phyloP scores from a whole-genome alignment of 2,797 vertebrate species.

The Periophthalmus magnuspinnatus region DNA sequence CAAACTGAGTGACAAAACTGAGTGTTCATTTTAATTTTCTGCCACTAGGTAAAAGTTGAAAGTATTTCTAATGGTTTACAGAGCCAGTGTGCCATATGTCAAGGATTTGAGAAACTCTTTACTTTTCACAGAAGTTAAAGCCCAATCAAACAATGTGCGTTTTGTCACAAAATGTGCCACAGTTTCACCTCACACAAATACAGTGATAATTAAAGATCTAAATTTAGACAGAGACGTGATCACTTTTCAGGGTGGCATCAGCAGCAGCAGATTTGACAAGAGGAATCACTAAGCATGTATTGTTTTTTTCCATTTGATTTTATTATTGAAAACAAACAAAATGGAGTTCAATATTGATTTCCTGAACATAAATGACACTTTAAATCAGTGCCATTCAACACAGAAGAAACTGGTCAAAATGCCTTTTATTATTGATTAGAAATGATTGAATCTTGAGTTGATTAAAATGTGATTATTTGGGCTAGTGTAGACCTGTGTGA shows the following conservation, averaged over 20 bases:
- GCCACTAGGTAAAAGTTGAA: neutral
- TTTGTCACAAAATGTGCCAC: neutral
- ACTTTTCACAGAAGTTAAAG: neutral
- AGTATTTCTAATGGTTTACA: neutral
- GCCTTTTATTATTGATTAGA: too few species aligned
- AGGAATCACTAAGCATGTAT: neutral
- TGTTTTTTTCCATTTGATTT: too few species aligned
- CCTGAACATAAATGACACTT: too few species aligned
- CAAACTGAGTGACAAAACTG: conserved; percentile 78
- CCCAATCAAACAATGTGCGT: neutral
- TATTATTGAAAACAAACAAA: too few species aligned
- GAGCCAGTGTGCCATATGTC: neutral
- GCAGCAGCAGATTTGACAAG: conserved; percentile 1
- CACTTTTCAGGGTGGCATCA: conserved; percentile 5
- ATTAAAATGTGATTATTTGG: too few species aligned
- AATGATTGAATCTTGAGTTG: too few species aligned
- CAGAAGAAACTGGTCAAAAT: too few species aligned
- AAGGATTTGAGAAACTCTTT: neutral
- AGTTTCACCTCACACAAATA: conserved; percentile 30
- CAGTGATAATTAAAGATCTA: conserved; percentile 27
- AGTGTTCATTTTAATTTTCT: conserved; percentile 25
- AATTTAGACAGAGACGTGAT: conserved; percentile 29
- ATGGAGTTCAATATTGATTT: too few species aligned
- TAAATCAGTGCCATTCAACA: too few species aligned
- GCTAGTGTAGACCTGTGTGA: too few species aligned